Base-by-base conservation (phyloP, 1,140 invertebrate genomes). In the Panonychus citri region DNA sequence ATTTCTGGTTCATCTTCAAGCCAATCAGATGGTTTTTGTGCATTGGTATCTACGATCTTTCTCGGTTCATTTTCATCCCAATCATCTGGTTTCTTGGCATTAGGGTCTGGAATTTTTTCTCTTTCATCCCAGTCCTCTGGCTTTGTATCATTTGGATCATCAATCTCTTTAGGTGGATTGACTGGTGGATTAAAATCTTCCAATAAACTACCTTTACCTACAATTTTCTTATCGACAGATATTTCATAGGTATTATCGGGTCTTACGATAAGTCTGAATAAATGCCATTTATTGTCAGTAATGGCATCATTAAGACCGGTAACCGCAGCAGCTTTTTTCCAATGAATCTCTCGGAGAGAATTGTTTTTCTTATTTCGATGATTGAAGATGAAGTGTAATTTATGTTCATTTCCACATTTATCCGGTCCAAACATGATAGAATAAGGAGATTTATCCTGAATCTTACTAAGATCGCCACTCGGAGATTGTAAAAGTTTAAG, bases 381-480 rank as follows among this genome's bases (percentile, higher is more conserved):
- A 50, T 83, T 78, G 72, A 98, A 91, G 68, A 98, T 99, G 68
- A 98, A 97, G 70, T 97, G 94, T 53, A 95, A 72, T 77, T 96
- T 95, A 63, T 84, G 78, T 69, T 93, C 86, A 65, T 82, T 86
- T 56, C 93, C 93, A 74, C 94, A 99, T 70, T 97, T 98, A 73
- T 98, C 94, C 12, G 94, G 94, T 2, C 93, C 94, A 74, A 98
- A 98, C 94, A 98, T 98, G 64, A 97, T 89, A 2, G 86, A 86
- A 70, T 95, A 97, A 0, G 89, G 84, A 12, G 91, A 91, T 72
- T 94, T 91, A 71, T 98, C 90, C 68, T 88, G 78, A 68, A 97
- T 93, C 59, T 81, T 74, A 62, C 68, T 67, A 26, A 95, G 74
- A 68, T 90, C 79, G 21, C 77, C 68, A 42, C 78, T 76, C 46